Evolutionary conservation across 2,113 vertebrate genomes (phyloP).

Genomic region (Rattus rattus): DNA sequence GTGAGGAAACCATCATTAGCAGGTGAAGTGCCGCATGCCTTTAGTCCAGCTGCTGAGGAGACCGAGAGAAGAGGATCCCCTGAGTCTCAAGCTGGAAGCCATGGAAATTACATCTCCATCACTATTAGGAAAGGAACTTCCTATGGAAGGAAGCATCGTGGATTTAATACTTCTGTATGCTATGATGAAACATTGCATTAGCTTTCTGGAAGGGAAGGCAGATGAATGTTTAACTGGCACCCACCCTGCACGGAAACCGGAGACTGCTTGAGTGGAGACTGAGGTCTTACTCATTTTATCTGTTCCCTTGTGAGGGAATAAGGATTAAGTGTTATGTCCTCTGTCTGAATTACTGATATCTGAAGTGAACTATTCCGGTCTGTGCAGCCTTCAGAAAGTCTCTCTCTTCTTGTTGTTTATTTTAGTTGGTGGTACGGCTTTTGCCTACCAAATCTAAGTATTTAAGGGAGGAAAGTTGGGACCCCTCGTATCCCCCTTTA

Average conservation of each 20-base stretch:
- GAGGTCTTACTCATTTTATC: slow-evolving; percentile 68
- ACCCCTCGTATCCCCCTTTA: neutral
- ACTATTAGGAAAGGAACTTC: slow-evolving; percentile 52
- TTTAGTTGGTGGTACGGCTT: slow-evolving; percentile 43
- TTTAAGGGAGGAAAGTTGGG: slow-evolving; percentile 18
- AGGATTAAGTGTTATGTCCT: slow-evolving; percentile 69
- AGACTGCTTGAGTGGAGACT: slow-evolving; percentile 62
- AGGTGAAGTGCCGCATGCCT: neutral
- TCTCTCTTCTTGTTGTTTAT: slow-evolving; percentile 48
- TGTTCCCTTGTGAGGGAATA: slow-evolving; percentile 57
- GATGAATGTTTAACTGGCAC: slow-evolving; percentile 61
- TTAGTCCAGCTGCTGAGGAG: neutral
- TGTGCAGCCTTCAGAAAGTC: slow-evolving; percentile 17
- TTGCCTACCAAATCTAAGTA: slow-evolving; percentile 43
- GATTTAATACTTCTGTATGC: slow-evolving; percentile 59
- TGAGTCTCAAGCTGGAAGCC: neutral
- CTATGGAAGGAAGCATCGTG: slow-evolving; percentile 59
- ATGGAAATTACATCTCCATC: slow-evolving; percentile 40
- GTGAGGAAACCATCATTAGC: neutral
- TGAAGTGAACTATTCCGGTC: slow-evolving; percentile 58
- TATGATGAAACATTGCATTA: slow-evolving; percentile 70
- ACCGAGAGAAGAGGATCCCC: neutral
- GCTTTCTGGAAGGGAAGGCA: slow-evolving; percentile 48
- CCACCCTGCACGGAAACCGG: slow-evolving; percentile 53
- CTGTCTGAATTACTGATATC: slow-evolving; percentile 57